These are phyloP conservation scores for Eilema caniola DNA, from an alignment of 2,888 invertebrate species.

Conservation along the genomic window DNA sequence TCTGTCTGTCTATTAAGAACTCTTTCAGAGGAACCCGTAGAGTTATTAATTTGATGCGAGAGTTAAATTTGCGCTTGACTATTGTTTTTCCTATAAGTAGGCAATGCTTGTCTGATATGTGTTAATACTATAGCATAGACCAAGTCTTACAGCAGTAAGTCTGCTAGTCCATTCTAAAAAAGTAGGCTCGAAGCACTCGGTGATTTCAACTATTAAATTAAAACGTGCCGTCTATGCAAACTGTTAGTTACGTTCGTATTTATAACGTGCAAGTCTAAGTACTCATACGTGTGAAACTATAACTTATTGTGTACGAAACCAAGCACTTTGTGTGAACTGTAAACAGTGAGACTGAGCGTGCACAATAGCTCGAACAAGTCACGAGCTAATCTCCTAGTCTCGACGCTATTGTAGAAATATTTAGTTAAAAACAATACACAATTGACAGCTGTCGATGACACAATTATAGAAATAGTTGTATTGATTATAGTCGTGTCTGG, in stretches of 20 bases:
- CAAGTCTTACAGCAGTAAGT: too few species aligned
- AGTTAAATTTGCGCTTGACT: too few species aligned
- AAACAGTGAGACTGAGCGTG: slow-evolving; percentile 46
- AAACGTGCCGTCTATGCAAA: background rate
- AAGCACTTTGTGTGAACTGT: slow-evolving; percentile 44
- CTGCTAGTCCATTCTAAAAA: too few species aligned
- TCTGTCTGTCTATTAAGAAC: too few species aligned
- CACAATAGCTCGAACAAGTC: slow-evolving; percentile 50
- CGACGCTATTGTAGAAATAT: slow-evolving; percentile 45
- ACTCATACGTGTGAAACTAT: slow-evolving; percentile 69
- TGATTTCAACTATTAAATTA: background rate
- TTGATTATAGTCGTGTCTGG: background rate
- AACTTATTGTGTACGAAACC: slow-evolving; percentile 61
- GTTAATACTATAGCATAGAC: too few species aligned
- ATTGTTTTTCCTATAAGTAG: too few species aligned
- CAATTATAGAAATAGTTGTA: background rate
- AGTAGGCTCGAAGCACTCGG: background rate
- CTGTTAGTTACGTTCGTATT: slow-evolving; percentile 13
- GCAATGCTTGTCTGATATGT: too few species aligned
- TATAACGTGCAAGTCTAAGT: slow-evolving; percentile 10
- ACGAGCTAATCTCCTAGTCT: slow-evolving; percentile 38
- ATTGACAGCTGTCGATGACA: slow-evolving; percentile 46
- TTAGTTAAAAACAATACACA: slow-evolving; percentile 51
- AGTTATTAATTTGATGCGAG: too few species aligned
- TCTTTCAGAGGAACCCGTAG: too few species aligned